Percentiles rank a stretch among this genome's conserved stretches.
These are phyloP conservation scores for Nymphalis polychloros DNA, from an alignment of 2,888 invertebrate genomes.

Conservation along the genomic window DNA sequence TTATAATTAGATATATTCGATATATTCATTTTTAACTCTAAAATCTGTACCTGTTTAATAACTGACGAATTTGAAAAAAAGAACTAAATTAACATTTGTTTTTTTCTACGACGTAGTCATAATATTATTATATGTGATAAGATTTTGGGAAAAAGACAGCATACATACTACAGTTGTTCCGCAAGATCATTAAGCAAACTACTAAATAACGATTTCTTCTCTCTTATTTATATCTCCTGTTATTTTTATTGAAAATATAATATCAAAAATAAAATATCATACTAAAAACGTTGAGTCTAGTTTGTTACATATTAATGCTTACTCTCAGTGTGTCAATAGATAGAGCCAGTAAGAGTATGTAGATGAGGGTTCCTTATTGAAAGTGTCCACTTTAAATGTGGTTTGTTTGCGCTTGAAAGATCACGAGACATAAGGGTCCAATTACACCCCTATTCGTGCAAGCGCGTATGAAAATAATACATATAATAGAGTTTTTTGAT, in stretches of 20 bases:
- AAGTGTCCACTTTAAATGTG: slow-evolving; percentile 37
- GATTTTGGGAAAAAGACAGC: too few relatives aligned
- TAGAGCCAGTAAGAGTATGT: slow-evolving; percentile 38
- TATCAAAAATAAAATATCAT: too few relatives aligned
- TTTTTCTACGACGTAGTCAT: too few relatives aligned
- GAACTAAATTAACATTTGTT: too few relatives aligned
- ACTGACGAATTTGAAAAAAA: too few relatives aligned
- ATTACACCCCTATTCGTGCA: slow-evolving; percentile 30
- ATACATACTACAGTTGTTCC: too few relatives aligned
- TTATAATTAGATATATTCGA: slow-evolving; percentile 18
- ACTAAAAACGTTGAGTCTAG: background rate
- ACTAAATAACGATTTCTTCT: too few relatives aligned
- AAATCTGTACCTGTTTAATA: background rate
- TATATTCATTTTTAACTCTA: slow-evolving; percentile 8
- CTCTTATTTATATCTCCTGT: too few relatives aligned
- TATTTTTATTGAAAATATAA: too few relatives aligned
- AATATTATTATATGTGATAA: too few relatives aligned
- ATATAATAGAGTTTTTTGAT: background rate
- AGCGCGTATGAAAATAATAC: slow-evolving; percentile 5
- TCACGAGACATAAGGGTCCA: slow-evolving; percentile 34
- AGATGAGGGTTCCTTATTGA: slow-evolving; percentile 39
- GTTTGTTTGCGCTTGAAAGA: slow-evolving; percentile 36
- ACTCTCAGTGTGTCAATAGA: slow-evolving; percentile 36
- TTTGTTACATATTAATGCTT: background rate
- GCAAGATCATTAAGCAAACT: too few relatives aligned